Conservation (phyloP, 2,888 invertebrate genomes). For the Slavum lentiscoides region DNA sequence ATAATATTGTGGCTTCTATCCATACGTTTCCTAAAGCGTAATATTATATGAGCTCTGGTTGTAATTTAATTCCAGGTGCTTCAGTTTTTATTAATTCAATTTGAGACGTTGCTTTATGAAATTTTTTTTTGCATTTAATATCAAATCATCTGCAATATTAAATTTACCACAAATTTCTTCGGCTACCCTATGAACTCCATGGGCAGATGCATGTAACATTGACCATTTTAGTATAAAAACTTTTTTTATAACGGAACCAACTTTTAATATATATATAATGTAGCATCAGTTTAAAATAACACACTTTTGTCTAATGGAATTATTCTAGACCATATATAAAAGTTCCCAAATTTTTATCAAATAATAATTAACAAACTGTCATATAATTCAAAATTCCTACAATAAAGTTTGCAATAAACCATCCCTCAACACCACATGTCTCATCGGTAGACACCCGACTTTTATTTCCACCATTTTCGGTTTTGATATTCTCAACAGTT, state of each 20-base stretch:
- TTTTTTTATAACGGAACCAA: background rate
- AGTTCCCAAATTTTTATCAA: too few species aligned
- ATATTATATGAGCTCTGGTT: background rate
- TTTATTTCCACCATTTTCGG: too few species aligned
- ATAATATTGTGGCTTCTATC: background rate
- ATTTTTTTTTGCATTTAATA: background rate
- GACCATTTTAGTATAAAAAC: background rate
- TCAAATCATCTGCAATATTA: background rate
- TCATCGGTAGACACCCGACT: too few species aligned
- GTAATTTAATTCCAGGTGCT: background rate
- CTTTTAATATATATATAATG: too few species aligned
- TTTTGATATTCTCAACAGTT: too few species aligned
- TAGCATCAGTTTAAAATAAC: too few species aligned
- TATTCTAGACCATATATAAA: too few species aligned
- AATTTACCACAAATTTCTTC: background rate
- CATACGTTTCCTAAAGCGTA: background rate
- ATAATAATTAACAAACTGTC: too few species aligned
- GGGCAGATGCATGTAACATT: background rate
- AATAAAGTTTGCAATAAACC: background rate
- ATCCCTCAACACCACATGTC: too few species aligned
- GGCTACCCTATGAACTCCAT: background rate
- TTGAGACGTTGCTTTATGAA: background rate
- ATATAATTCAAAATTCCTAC: background rate
- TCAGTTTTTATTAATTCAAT: background rate
- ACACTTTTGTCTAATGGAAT: too few species aligned